phyloP scores from a whole-genome alignment of 2,797 vertebrate species.

The Aphelocoma californica region DNA sequence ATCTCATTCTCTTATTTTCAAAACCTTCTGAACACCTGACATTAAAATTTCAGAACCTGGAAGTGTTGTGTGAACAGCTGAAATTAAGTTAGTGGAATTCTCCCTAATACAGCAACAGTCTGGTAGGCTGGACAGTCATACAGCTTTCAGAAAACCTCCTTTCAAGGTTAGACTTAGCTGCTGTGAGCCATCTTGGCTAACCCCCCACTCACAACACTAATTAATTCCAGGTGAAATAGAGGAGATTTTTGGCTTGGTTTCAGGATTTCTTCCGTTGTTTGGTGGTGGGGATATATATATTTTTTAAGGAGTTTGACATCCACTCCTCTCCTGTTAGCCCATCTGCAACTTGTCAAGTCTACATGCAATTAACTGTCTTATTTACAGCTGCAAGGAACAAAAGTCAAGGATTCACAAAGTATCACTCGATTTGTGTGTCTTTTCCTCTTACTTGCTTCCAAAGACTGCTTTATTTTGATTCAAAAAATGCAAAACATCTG shows the following conservation, averaged over 20 bases:
- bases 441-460: conserved; percentile 76
- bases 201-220: background rate
- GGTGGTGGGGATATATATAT: background rate
- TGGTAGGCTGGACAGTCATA: background rate
- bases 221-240: conserved; percentile 72
- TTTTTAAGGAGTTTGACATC: conserved; percentile 63
- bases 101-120: background rate
- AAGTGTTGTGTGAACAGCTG: background rate
- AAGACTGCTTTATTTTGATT: conserved; percentile 78
- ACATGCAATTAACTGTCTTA: conserved; percentile 80
- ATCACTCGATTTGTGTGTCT: conserved; percentile 72
- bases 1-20: background rate
- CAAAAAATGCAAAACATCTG: conserved; percentile 82
- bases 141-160: background rate
- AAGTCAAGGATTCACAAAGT: conserved; percentile 83
- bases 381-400: conserved; percentile 83
- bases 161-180: conserved; percentile 8
- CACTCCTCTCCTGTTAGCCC: conserved; percentile 75
- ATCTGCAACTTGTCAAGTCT: conserved; percentile 83
- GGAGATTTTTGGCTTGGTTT: background rate
- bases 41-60: background rate
- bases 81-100: background rate
- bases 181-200: conserved; percentile 39
- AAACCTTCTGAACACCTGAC: background rate
- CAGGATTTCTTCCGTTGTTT: background rate